Evolutionary conservation across 2,888 invertebrate genomes (phyloP).

Genomic region (Macrosoma leucophasiata): DNA sequence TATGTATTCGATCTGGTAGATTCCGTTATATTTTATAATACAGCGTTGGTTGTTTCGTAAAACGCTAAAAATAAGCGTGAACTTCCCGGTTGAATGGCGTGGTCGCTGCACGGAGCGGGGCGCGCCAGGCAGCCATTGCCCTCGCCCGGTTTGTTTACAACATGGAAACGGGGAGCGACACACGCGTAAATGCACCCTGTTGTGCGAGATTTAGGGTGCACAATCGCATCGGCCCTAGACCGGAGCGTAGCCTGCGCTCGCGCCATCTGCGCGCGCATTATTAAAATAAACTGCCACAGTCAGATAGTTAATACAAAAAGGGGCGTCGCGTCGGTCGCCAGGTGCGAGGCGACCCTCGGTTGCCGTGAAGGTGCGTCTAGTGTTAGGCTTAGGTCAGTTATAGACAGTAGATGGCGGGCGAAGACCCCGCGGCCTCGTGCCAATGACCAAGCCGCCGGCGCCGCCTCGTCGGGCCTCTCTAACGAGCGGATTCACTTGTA

Average conservation of each 20-base stretch:
- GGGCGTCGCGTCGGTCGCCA: conserved; percentile 41
- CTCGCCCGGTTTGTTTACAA: conserved; percentile 74
- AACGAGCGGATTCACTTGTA: conserved; percentile 18
- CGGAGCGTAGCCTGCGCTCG: conserved; percentile 39
- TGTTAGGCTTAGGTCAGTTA: conserved; percentile 70
- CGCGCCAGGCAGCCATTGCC: conserved; percentile 71
- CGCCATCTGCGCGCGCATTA: conserved; percentile 67
- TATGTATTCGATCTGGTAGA: conserved; percentile 10
- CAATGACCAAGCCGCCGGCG: conserved; percentile 53
- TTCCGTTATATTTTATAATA: conserved; percentile 29
- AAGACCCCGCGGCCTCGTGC: conserved; percentile 42
- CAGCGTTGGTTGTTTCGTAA: conserved; percentile 48
- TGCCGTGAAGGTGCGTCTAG: conserved; percentile 47
- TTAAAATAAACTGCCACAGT: too few species aligned
- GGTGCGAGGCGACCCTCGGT: conserved; percentile 50
- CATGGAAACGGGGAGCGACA: conserved; percentile 37
- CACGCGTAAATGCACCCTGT: conserved; percentile 52
- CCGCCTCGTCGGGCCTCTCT: conserved; percentile 43
- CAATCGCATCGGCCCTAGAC: conserved; percentile 31
- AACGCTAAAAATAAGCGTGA: conserved; percentile 71
- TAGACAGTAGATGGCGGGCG: conserved; percentile 39
- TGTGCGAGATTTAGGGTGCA: conserved; percentile 45
- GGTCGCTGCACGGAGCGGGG: conserved; percentile 55
- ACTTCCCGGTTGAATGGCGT: conserved; percentile 76
- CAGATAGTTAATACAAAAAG: conserved; percentile 53